phyloP scores from a whole-genome alignment of 2,888 invertebrate genomes.

The Steinernema hermaphroditum region DNA sequence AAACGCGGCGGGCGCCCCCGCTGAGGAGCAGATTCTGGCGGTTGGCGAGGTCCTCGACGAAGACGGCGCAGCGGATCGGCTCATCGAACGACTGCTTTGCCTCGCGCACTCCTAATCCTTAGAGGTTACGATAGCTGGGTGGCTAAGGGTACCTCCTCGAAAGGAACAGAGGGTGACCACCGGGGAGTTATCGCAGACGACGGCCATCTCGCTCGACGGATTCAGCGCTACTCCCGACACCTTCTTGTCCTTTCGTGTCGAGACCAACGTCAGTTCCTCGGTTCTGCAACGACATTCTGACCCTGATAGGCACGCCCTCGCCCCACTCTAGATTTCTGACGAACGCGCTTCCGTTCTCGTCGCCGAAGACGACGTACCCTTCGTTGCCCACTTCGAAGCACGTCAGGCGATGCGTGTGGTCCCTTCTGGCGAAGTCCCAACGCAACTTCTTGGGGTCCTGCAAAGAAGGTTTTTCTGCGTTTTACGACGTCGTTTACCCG shows the following conservation, averaged over 20 bases:
- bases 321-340: neutral
- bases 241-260: slow-evolving; percentile 15
- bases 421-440: neutral
- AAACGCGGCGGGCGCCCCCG: slow-evolving; percentile 14
- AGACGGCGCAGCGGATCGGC: slow-evolving; percentile 15
- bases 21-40: slow-evolving; percentile 19
- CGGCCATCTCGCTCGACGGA: slow-evolving; percentile 2
- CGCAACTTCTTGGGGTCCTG: slow-evolving; percentile 9
- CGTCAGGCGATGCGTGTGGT: slow-evolving; percentile 21
- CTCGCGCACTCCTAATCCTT: neutral
- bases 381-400: neutral
- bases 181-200: slow-evolving; percentile 16
- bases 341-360: slow-evolving; percentile 14
- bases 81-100: slow-evolving; percentile 3
- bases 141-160: neutral
- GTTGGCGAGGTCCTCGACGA: slow-evolving; percentile 1
- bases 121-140: neutral
- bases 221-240: slow-evolving; percentile 13
- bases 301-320: too few relatives aligned
- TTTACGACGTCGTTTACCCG: slow-evolving; percentile 28
- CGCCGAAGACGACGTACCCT: slow-evolving; percentile 11
- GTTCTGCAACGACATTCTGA: neutral
- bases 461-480: neutral
- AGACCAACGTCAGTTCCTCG: neutral
- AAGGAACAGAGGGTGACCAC: neutral